Evolutionary conservation across 2,797 vertebrate species (phyloP).

Genomic region (Halcyon smyrnensis): DNA sequence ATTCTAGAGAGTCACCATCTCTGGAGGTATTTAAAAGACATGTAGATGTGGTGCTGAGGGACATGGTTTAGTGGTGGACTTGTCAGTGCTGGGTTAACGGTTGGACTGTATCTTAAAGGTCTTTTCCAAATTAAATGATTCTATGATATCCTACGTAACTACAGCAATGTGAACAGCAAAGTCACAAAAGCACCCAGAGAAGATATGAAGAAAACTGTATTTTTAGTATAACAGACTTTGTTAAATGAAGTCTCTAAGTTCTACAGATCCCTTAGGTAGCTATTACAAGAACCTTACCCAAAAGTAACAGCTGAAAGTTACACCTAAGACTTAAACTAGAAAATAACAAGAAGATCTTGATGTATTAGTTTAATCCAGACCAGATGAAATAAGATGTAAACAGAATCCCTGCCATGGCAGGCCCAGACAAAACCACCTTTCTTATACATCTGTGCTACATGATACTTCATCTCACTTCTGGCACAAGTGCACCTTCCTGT

Average conservation of each 20-base stretch:
- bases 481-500: not conserved
- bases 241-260: not conserved
- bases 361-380: not conserved
- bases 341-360: not conserved
- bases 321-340: not conserved
- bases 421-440: not conserved
- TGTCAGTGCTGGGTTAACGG: not conserved
- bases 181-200: not conserved
- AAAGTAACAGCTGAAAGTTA: not conserved
- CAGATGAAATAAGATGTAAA: not conserved
- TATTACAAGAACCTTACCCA: not conserved
- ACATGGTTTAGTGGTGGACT: not conserved
- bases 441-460: not conserved
- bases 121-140: not conserved
- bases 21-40: not conserved
- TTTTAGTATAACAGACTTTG: not conserved
- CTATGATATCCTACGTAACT: not conserved
- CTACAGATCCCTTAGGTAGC: not conserved
- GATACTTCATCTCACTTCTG: not conserved
- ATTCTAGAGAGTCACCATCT: not conserved
- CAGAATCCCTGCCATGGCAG: not conserved
- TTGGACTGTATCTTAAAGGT: not conserved
- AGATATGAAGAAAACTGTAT: not conserved
- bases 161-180: not conserved
- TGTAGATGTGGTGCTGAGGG: no score